Conservation (phyloP, 2,113 vertebrate species). For the Tychaedon coryphoeus region DNA sequence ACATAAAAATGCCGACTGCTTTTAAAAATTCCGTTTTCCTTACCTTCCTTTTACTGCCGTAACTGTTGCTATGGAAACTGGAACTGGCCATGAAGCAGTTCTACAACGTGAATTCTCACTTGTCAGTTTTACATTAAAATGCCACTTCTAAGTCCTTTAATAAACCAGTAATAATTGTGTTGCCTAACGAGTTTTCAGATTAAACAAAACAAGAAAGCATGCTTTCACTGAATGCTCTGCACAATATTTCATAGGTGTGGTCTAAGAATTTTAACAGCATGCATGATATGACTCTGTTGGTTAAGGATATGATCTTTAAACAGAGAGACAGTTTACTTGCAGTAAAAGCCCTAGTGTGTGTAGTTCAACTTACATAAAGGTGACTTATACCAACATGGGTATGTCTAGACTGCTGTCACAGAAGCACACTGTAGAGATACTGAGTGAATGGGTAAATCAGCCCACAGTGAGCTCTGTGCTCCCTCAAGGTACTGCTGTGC, state of each 20-base stretch:
- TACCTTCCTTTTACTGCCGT: slow-evolving; percentile 1
- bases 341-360: slow-evolving; percentile 65
- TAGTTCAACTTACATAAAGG: slow-evolving; percentile 57
- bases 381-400: slow-evolving; percentile 60
- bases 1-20: neutral
- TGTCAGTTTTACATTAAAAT: neutral
- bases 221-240: neutral
- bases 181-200: neutral
- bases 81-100: neutral
- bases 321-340: slow-evolving; percentile 65
- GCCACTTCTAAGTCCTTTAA: slow-evolving; percentile 13
- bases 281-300: slow-evolving; percentile 32
- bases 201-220: neutral
- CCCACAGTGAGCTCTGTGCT: slow-evolving; percentile 42
- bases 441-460: slow-evolving; percentile 36
- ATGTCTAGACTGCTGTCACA: slow-evolving; percentile 69
- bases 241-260: slow-evolving; percentile 52
- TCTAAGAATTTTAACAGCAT: slow-evolving; percentile 47
- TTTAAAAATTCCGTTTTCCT: slow-evolving; percentile 34
- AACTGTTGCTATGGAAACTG: slow-evolving; percentile 59
- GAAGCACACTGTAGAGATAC: slow-evolving; percentile 67
- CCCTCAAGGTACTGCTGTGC: neutral
- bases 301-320: slow-evolving; percentile 53
- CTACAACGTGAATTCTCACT: slow-evolving; percentile 25
- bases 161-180: slow-evolving; percentile 15